phyloP scores from a whole-genome alignment of 2,797 vertebrate genomes.

The Etheostoma nigrum region DNA sequence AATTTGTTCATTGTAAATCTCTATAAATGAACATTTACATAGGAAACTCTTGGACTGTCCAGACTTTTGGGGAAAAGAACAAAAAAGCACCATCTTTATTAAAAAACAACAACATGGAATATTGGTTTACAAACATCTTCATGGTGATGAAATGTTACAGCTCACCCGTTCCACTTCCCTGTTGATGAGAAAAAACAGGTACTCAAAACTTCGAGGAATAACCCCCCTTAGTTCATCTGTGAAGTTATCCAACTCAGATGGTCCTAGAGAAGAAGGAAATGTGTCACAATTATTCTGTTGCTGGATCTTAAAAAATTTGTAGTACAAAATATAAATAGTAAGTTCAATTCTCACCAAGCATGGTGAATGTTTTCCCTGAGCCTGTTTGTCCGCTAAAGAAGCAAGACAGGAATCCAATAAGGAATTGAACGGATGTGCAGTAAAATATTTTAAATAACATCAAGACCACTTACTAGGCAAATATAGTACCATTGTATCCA shows the following conservation, averaged over 20 bases:
- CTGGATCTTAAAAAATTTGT: background rate
- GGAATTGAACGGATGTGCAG: background rate
- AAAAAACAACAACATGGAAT: background rate
- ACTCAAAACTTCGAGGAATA: constrained; percentile 97
- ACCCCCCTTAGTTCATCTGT: constrained; percentile 95
- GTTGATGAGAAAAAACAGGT: constrained; percentile 96
- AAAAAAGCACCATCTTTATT: constrained; percentile 14
- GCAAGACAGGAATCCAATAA: constrained; percentile 19
- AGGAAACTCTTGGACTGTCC: constrained; percentile 92
- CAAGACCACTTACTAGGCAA: constrained; percentile 94
- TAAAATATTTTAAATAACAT: background rate
- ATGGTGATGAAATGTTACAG: background rate
- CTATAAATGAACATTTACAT: constrained; percentile 98
- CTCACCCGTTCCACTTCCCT: constrained; percentile 93
- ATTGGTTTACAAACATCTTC: background rate
- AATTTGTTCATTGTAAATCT: constrained; percentile 99
- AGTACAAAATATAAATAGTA: background rate
- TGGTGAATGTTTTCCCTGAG: constrained; percentile 98
- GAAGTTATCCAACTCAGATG: constrained; percentile 93
- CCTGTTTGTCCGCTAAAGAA: constrained; percentile 93
- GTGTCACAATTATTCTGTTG: background rate
- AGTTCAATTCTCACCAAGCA: constrained; percentile 90
- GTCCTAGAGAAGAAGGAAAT: constrained; percentile 81
- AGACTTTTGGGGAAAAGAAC: constrained; percentile 79
- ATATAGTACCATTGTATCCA: constrained; percentile 98